phyloP scores from a whole-genome alignment of 2,113 vertebrate species.

The Microcebus jonahi region DNA sequence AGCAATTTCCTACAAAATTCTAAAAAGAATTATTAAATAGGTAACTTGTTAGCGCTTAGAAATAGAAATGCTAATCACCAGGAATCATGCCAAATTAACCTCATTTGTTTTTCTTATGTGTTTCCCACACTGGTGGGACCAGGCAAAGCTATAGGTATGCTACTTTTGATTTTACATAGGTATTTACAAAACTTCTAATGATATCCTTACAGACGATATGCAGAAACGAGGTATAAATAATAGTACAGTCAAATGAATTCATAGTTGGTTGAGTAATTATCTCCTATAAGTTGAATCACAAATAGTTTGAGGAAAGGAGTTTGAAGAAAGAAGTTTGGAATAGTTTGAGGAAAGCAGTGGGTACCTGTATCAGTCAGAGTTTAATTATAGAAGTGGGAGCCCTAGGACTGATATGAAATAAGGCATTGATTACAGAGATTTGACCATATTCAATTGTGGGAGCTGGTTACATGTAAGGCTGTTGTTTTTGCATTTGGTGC shows the following conservation, averaged over 20 bases:
- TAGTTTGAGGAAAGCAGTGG: neutral
- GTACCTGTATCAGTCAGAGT: neutral
- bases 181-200: neutral
- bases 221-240: neutral
- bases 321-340: neutral
- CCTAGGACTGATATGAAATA: neutral
- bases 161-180: neutral
- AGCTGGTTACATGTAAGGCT: neutral
- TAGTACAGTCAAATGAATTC: neutral
- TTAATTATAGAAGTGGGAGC: neutral
- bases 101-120: slow-evolving; percentile 47
- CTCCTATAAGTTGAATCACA: neutral
- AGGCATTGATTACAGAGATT: neutral
- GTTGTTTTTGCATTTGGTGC: neutral
- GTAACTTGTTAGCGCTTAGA: slow-evolving; percentile 60
- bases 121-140: slow-evolving; percentile 3
- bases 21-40: slow-evolving; percentile 63
- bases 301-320: neutral
- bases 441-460: neutral
- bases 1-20: slow-evolving; percentile 64
- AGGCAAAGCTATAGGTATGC: neutral
- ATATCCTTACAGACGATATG: neutral
- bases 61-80: slow-evolving; percentile 51
- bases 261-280: neutral
- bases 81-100: slow-evolving; percentile 63